Base-by-base conservation (phyloP, 2,797 vertebrate species). In the Echeneis naucrates region DNA sequence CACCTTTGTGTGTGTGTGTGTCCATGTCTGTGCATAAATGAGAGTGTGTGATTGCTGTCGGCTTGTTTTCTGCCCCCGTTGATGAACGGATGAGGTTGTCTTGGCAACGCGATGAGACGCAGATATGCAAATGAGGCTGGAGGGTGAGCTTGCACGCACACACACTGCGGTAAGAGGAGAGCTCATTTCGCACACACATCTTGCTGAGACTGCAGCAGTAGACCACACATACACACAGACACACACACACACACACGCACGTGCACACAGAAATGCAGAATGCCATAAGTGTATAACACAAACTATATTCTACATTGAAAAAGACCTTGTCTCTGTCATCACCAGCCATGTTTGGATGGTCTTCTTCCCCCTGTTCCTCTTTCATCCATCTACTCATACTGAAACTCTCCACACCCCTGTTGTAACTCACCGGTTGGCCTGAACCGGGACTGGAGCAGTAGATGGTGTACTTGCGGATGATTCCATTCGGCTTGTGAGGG, bases 401-500 rank as follows among this genome's bases (percentile, higher is more conserved):
- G 24, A 82, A 85, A 81, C 56, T 75, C 70, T 62, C 17, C 13
- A 47, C 78, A 71, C 80, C 78, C 85, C 89, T 82, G 55, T 56
- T 6, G 30, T 69, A 57, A 88, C 97, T 90, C 91, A 99, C 98
- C 86, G 98, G 97, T 93, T 99, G 98, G 72, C 97, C 96, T 2
- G 96, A 98, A 53, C 98, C 98, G 0, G 97, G 97, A 91, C 97
- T 98, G 89, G 96, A 98, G 94, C 97, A 99, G 94, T 99, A 99
- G 94, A 99, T 99, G 91, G 97, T 99, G 92, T 99, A 99, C 74
- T 99, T 99, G 81, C 97, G 95, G 91, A 99, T 99, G 89, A 99
- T 96, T 78, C 98, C 98, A 19, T 99, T 99, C 74, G 98, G 98
- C 68, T 99, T 99, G 75, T 96, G 91, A 0, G 98, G 98, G 0